A percentile compares a stretch with the other conserved stretches of the same genome.
Evolutionary conservation across 2,113 vertebrate species (phyloP).

Genomic region (Scopus umbretta): DNA sequence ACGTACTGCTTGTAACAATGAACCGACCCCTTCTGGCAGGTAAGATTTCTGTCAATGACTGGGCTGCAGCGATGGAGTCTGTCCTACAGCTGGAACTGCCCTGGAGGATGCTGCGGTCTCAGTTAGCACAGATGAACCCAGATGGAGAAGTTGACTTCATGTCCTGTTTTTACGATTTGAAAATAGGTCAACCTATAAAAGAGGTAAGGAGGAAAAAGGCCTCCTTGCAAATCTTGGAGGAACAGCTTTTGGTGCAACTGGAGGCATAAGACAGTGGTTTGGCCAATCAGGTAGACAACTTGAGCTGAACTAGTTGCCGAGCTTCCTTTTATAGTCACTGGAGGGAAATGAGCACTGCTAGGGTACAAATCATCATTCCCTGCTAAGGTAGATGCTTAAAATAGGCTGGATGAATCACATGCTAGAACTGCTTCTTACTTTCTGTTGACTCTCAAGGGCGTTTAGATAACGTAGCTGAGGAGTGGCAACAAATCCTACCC

Average conservation of each 20-base stretch:
- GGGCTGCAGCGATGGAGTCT: constrained; percentile 83
- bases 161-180: constrained; percentile 86
- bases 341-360: neutral
- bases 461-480: neutral
- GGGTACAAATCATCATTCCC: neutral
- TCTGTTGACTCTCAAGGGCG: neutral
- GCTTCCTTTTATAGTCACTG: constrained; percentile 38
- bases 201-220: constrained; percentile 71
- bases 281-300: neutral
- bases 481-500: neutral
- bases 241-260: neutral
- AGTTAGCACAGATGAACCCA: constrained; percentile 66
- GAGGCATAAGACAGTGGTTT: neutral
- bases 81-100: constrained; percentile 86
- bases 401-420: constrained; percentile 52
- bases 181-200: constrained; percentile 74
- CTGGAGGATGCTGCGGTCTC: constrained; percentile 85
- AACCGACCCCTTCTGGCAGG: constrained; percentile 69
- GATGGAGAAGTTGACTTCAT: constrained; percentile 83
- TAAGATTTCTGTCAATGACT: constrained; percentile 79
- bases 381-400: constrained; percentile 56
- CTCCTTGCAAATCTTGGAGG: neutral
- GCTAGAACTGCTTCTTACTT: constrained; percentile 12
- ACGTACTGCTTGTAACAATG: neutral
- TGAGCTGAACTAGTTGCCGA: neutral